phyloP scores from a whole-genome alignment of 2,888 invertebrate species.

The Agrotis puta region DNA sequence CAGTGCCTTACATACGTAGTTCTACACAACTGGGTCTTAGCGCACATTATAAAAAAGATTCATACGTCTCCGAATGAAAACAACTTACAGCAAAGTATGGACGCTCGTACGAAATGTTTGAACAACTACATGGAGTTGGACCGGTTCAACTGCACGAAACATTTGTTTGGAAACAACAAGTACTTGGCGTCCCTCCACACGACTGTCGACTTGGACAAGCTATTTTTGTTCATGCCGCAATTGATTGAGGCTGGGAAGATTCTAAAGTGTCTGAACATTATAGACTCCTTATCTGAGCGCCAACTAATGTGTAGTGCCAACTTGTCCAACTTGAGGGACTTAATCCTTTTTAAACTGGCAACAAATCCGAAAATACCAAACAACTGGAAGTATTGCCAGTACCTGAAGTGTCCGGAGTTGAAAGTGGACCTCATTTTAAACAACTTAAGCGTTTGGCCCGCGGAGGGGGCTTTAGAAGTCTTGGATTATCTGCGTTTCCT shows the following conservation, averaged over 20 bases:
- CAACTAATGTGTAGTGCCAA: slow-evolving; percentile 88
- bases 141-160: slow-evolving; percentile 89
- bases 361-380: slow-evolving; percentile 86
- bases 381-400: slow-evolving; percentile 89
- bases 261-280: slow-evolving; percentile 87
- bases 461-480: slow-evolving; percentile 89
- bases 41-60: slow-evolving; percentile 93
- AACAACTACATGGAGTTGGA: slow-evolving; percentile 91
- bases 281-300: slow-evolving; percentile 91
- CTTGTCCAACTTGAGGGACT: slow-evolving; percentile 90
- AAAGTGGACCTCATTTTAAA: slow-evolving; percentile 89
- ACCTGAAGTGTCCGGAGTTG: slow-evolving; percentile 87
- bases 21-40: slow-evolving; percentile 93
- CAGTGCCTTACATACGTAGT: slow-evolving; percentile 92
- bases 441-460: slow-evolving; percentile 90
- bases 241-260: slow-evolving; percentile 86
- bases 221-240: slow-evolving; percentile 89
- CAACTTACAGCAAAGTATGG: slow-evolving; percentile 87
- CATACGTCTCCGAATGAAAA: slow-evolving; percentile 89
- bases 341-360: slow-evolving; percentile 91
- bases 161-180: slow-evolving; percentile 90
- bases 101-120: slow-evolving; percentile 91
- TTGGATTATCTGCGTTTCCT: slow-evolving; percentile 88
- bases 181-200: slow-evolving; percentile 92
- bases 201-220: slow-evolving; percentile 86